Conservation (phyloP, 2,888 invertebrate genomes). For the Chromoteleia sp. region DNA sequence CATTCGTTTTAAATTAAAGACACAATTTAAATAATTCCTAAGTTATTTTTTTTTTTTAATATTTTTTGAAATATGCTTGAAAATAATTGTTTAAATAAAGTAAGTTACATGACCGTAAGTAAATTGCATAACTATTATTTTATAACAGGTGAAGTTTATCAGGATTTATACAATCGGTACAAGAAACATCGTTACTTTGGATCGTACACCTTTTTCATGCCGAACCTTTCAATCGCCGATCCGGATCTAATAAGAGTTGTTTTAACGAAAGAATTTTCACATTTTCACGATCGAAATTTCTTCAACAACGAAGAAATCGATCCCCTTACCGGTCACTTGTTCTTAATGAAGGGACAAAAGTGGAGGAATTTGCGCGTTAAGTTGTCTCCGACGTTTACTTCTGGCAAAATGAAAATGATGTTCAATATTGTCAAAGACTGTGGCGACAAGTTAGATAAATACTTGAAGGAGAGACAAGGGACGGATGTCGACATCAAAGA, state of each 20-base stretch:
- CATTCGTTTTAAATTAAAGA: no score
- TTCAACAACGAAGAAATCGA: constrained; percentile 78
- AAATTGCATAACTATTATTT: no score
- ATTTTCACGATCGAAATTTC: constrained; percentile 81
- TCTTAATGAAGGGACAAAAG: constrained; percentile 77
- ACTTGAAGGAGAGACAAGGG: constrained; percentile 53
- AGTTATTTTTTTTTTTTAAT: no score
- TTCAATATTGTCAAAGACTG: constrained; percentile 77
- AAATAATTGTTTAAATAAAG: no score
- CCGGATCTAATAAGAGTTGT: constrained; percentile 79
- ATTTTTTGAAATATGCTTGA: neutral
- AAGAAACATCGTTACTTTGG: constrained; percentile 77
- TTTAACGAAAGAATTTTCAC: constrained; percentile 80
- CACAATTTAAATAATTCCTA: no score
- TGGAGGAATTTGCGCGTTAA: constrained; percentile 82
- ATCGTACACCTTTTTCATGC: constrained; percentile 76
- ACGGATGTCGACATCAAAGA: constrained; percentile 74
- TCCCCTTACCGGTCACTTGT: constrained; percentile 79
- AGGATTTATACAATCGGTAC: constrained; percentile 71
- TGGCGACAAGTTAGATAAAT: constrained; percentile 72
- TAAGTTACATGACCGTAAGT: no score
- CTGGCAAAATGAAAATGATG: constrained; percentile 83
- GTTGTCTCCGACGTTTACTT: constrained; percentile 83
- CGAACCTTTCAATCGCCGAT: constrained; percentile 79
- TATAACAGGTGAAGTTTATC: constrained; percentile 73